Conservation (phyloP, 2,888 invertebrate genomes). For the Andrena camellia region DNA sequence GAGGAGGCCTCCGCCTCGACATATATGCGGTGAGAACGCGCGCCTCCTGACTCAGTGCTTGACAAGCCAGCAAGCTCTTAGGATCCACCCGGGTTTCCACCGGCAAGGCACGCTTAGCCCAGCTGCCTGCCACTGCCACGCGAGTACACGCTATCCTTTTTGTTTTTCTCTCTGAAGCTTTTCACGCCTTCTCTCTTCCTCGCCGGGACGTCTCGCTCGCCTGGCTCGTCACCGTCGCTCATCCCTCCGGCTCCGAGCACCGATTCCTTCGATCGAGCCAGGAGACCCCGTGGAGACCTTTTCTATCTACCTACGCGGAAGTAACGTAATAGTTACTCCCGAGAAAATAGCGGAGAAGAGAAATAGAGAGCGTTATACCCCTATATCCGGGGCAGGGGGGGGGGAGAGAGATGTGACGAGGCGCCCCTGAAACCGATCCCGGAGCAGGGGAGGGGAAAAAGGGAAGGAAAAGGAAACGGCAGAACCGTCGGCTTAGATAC, state of each 20-base stretch:
- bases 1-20: constrained; percentile 81
- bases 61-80: constrained; percentile 84
- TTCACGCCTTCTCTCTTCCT: constrained; percentile 30
- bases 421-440: not conserved
- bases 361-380: not conserved
- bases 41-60: constrained; percentile 84
- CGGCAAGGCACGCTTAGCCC: constrained; percentile 58
- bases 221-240: not conserved
- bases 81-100: constrained; percentile 76
- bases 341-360: not conserved
- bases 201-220: not conserved
- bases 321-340: not conserved
- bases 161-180: constrained; percentile 31
- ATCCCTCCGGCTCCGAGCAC: not conserved
- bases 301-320: constrained; percentile 1
- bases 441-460: not conserved
- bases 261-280: not conserved
- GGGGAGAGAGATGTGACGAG: too few species aligned
- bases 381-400: too few species aligned
- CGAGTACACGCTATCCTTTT: constrained; percentile 54
- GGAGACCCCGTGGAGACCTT: not conserved
- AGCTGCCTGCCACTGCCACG: constrained; percentile 62
- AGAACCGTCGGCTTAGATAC: not conserved
- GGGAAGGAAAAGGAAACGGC: not conserved
- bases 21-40: constrained; percentile 84